phyloP scores from a whole-genome alignment of 2,113 vertebrate genomes.

The Clinocottus analis region DNA sequence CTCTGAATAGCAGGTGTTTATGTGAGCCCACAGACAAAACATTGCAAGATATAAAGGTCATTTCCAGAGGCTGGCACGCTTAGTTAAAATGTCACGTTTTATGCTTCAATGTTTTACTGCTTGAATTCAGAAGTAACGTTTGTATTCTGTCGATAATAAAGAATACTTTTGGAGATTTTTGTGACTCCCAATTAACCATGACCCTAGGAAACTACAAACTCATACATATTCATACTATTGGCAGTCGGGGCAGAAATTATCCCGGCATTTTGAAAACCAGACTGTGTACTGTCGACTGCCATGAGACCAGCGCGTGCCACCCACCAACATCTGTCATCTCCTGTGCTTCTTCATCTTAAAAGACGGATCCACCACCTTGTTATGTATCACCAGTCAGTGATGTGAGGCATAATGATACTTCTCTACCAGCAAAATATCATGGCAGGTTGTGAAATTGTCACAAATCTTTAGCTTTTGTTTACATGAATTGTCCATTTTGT shows the following conservation, averaged over 20 bases:
- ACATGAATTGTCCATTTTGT: no score
- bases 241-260: constrained; percentile 26
- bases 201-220: constrained; percentile 8
- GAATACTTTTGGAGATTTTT: constrained; percentile 9
- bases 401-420: neutral
- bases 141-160: neutral
- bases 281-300: constrained; percentile 23
- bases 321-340: constrained; percentile 62
- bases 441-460: no score
- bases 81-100: constrained; percentile 1
- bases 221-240: constrained; percentile 40
- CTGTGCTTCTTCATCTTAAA: constrained; percentile 18
- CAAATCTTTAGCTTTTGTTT: no score
- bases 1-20: constrained; percentile 33
- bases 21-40: constrained; percentile 20
- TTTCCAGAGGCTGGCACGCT: neutral
- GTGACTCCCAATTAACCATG: constrained; percentile 20
- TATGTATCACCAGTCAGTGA: neutral
- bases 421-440: no score
- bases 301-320: constrained; percentile 36
- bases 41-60: constrained; percentile 14
- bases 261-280: constrained; percentile 32
- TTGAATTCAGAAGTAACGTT: neutral
- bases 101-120: neutral
- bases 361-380: constrained; percentile 30